Evolutionary conservation across 2,888 invertebrate genomes (phyloP).

Genomic region (Lithodes maja): DNA sequence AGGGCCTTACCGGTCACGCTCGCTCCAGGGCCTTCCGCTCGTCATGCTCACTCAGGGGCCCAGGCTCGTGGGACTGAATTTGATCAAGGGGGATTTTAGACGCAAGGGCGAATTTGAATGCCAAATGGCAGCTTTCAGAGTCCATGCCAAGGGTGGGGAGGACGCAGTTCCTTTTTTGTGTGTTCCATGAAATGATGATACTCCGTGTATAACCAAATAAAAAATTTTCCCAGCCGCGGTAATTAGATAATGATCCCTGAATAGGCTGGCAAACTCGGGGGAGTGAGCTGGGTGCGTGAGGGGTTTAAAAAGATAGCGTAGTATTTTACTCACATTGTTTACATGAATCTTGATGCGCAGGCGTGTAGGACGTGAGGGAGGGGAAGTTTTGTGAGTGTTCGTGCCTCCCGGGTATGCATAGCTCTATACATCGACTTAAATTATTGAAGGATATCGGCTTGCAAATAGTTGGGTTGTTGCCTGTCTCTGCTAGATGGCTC

Average conservation of each 20-base stretch:
- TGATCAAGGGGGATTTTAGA: slow-evolving; percentile 65
- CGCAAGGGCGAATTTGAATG: slow-evolving; percentile 67
- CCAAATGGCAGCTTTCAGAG: slow-evolving; percentile 55
- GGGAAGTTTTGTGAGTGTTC: neutral
- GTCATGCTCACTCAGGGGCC: slow-evolving; percentile 33
- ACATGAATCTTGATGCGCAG: slow-evolving; percentile 4
- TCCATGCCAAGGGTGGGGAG: slow-evolving; percentile 36
- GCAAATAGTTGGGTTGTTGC: neutral
- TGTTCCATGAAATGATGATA: slow-evolving; percentile 47
- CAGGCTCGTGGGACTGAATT: slow-evolving; percentile 54
- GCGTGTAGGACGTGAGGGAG: neutral
- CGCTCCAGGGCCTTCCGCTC: slow-evolving; percentile 8
- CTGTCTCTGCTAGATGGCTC: neutral
- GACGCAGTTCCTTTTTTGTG: slow-evolving; percentile 12
- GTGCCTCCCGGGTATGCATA: slow-evolving; percentile 10
- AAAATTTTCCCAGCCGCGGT: neutral
- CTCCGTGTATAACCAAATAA: slow-evolving; percentile 28
- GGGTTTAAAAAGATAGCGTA: slow-evolving; percentile 18
- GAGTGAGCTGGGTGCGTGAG: neutral
- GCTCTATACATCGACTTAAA: slow-evolving; percentile 20
- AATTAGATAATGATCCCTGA: slow-evolving; percentile 35
- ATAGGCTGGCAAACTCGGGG: neutral
- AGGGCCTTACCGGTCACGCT: slow-evolving; percentile 29
- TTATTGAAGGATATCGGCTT: slow-evolving; percentile 4
- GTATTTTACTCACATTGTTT: slow-evolving; percentile 37